Conservation (phyloP, 2,888 invertebrate species). For the Gymnosoma rotundatum region DNA sequence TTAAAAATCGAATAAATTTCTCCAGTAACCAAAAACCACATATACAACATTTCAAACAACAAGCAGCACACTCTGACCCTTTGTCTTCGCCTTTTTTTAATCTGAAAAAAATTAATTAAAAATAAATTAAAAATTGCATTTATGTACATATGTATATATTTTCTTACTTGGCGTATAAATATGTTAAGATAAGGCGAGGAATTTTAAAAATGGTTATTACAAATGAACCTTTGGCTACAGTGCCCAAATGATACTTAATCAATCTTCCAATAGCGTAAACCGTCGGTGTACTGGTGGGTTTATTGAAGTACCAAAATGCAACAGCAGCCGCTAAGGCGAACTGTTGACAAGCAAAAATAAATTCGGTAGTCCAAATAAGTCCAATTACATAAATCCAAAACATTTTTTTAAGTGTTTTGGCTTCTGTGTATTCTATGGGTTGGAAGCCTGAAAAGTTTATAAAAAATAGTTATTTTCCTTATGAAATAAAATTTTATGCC, state of each 20-base stretch:
- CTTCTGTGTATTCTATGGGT: constrained; percentile 89
- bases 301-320: constrained; percentile 96
- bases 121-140: neutral
- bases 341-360: constrained; percentile 96
- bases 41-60: constrained; percentile 90
- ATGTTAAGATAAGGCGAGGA: constrained; percentile 93
- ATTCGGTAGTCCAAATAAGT: constrained; percentile 96
- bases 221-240: constrained; percentile 96
- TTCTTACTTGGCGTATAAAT: constrained; percentile 93
- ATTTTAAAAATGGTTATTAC: constrained; percentile 96
- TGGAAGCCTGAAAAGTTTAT: constrained; percentile 83
- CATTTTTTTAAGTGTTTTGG: constrained; percentile 93
- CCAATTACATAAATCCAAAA: constrained; percentile 97
- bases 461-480: too few relatives aligned
- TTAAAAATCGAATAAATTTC: constrained; percentile 94
- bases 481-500: too few relatives aligned
- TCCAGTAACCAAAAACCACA: constrained; percentile 96
- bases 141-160: neutral
- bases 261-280: constrained; percentile 86
- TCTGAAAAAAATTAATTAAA: constrained; percentile 81
- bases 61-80: constrained; percentile 89
- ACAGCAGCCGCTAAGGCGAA: constrained; percentile 97
- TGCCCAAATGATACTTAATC: constrained; percentile 95
- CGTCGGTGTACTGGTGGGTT: constrained; percentile 87
- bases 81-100: constrained; percentile 87